A percentile compares a stretch with the other conserved stretches of the same genome.
Conservation (phyloP, 2,113 vertebrate species). For the Oncorhynchus keta region DNA sequence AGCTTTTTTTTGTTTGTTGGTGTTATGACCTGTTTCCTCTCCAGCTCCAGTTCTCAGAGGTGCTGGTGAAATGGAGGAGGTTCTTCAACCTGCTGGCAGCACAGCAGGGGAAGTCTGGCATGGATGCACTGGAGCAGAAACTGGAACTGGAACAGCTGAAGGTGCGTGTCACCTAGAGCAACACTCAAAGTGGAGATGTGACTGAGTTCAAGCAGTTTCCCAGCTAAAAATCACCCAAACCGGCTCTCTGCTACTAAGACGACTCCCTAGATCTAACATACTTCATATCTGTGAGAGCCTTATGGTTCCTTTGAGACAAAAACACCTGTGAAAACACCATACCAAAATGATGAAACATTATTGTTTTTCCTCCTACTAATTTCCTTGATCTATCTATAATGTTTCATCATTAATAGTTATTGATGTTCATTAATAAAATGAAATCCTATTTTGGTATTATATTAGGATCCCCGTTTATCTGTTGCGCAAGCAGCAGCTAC, state of each 20-base stretch:
- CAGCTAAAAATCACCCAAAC: no score
- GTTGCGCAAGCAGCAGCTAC: no score
- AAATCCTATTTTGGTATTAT: no score
- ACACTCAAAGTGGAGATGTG: neutral
- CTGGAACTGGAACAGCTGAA: constrained; percentile 80
- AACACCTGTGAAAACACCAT: neutral
- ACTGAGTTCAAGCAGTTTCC: neutral
- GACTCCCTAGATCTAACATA: no score
- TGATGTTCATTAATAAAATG: neutral
- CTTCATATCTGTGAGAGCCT: no score
- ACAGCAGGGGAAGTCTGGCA: constrained; percentile 77
- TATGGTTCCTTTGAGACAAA: no score
- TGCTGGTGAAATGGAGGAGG: constrained; percentile 85
- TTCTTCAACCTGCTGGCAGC: constrained; percentile 85
- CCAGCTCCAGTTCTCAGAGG: constrained; percentile 88
- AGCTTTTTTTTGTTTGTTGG: no score
- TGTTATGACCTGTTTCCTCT: neutral
- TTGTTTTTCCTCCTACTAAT: neutral
- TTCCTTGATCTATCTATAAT: neutral
- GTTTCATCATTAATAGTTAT: neutral
- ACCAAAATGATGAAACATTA: no score
- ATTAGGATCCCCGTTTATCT: no score
- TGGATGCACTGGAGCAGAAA: constrained; percentile 42
- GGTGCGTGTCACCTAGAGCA: constrained; percentile 60
- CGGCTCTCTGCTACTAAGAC: no score